A percentile compares a stretch with the other conserved stretches of the same genome.
Evolutionary conservation across 2,888 invertebrate genomes (phyloP).

Genomic region (Mythimna loreyi): DNA sequence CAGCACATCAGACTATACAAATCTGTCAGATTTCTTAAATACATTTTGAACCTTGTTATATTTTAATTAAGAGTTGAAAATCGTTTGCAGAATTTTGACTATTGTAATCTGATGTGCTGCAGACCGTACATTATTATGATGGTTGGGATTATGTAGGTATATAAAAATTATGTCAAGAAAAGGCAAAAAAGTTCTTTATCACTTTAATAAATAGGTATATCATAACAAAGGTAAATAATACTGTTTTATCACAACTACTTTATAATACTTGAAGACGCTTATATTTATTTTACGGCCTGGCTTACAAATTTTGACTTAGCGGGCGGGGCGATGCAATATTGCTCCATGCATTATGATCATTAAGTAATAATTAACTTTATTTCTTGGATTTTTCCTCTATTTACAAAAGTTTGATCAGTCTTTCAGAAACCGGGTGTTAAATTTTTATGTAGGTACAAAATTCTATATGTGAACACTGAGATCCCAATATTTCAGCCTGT

Average conservation of each 20-base stretch:
- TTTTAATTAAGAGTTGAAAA: too few species aligned
- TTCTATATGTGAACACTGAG: neutral
- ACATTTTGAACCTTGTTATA: too few species aligned
- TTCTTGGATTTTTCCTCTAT: too few species aligned
- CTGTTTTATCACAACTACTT: constrained; percentile 1
- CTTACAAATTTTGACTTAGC: neutral
- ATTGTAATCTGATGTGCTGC: too few species aligned
- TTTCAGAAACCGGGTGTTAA: too few species aligned
- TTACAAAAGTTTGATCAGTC: too few species aligned
- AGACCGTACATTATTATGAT: too few species aligned
- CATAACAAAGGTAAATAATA: neutral
- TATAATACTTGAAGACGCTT: constrained; percentile 2
- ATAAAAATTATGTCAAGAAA: neutral
- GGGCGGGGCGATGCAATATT: neutral
- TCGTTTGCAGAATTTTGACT: too few species aligned
- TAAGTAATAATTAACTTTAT: too few species aligned
- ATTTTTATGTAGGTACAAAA: neutral
- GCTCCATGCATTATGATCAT: neutral
- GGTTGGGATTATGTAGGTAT: too few species aligned
- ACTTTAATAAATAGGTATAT: neutral
- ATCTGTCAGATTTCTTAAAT: too few species aligned
- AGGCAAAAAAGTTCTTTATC: neutral
- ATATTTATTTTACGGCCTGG: neutral
- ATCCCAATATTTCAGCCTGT: neutral
- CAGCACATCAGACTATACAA: too few species aligned